Base-by-base conservation (phyloP, 1,140 invertebrate species). In the Phymastichus coffea region DNA sequence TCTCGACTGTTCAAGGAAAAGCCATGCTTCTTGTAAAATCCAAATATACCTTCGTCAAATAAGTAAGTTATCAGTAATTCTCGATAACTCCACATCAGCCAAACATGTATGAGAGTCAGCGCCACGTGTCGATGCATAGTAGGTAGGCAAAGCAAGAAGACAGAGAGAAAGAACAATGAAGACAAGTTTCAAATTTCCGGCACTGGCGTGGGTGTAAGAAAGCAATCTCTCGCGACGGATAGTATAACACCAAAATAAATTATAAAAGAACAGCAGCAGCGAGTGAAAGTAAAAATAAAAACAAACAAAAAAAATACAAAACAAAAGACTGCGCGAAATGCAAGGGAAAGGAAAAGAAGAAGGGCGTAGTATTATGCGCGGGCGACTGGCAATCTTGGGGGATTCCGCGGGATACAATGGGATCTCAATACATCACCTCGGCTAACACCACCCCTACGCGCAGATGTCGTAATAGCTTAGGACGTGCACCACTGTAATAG, bases 351-450 rank as follows among this genome's bases (percentile, higher is more conserved):
- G 12, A 48, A 10, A 40, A 44, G 22, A 40, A 54, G 26, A 57
- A 25, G 41, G 38, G 19, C 37, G 28, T n/a, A 71, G 72, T 76
- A 77, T 77, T 73, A 68, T 67, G 57, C 68, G 60, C 44, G 61
- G 72, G 75, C 74, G 74, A 79, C 79, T 77, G 76, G 77, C 77
- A 79, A 79, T 80, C 78, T 80, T 80, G 69, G 74, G 76, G 77
- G 77, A 78, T 79, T 80, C 72, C 68, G 64, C 67, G 77, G 28
- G 77, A 78, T 79, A 80, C 77, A 79, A 79, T 80, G 76, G 77
- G 76, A 79, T 80, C 77, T 80, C 78, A 80, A 80, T 80, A 78
- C 78, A 80, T 79, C 78, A 80, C 76, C 74, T 79, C 69, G 66
- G 69, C 73, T 78, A 78, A 75, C 63, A 52, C 57, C 55, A 43